Percentiles rank a stretch among this genome's conserved stretches.
These are phyloP conservation scores for Adrianichthys oophorus DNA, from an alignment of 2,797 vertebrate species.

Conservation along the genomic window DNA sequence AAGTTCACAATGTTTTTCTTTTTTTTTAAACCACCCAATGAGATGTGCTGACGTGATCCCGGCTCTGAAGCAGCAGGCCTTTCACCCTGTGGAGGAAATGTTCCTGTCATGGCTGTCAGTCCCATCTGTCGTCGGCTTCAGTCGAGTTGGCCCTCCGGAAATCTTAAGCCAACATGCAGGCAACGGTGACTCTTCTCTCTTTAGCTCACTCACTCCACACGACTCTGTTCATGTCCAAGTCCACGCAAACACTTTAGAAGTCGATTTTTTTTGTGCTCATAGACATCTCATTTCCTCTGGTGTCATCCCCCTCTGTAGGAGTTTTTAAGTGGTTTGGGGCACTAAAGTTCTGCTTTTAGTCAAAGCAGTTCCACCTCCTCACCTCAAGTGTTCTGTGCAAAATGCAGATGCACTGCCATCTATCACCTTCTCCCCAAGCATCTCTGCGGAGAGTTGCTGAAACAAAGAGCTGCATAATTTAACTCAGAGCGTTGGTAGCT, in stretches of 20 bases:
- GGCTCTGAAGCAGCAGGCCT: slow-evolving; percentile 3
- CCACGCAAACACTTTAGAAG: slow-evolving; percentile 32
- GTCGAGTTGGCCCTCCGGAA: slow-evolving; percentile 32
- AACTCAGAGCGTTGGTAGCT: slow-evolving; percentile 16
- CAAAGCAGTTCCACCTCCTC: slow-evolving; percentile 33
- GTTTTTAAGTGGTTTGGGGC: slow-evolving; percentile 10
- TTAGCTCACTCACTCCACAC: slow-evolving; percentile 11
- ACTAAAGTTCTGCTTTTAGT: slow-evolving; percentile 34
- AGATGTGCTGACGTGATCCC: slow-evolving; percentile 2
- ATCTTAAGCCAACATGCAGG: slow-evolving; percentile 15
- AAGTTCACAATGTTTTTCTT: background rate
- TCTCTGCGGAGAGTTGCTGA: slow-evolving; percentile 37
- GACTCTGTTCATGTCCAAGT: slow-evolving; percentile 46
- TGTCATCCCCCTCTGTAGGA: slow-evolving; percentile 4
- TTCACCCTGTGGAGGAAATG: slow-evolving; percentile 18
- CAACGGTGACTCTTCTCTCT: slow-evolving; percentile 20
- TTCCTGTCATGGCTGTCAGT: slow-evolving; percentile 28
- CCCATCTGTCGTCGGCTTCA: slow-evolving; percentile 35
- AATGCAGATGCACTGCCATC: slow-evolving; percentile 36
- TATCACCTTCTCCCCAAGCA: slow-evolving; percentile 41
- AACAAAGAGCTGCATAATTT: slow-evolving; percentile 57
- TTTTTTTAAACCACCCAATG: background rate
- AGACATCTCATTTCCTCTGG: slow-evolving; percentile 5
- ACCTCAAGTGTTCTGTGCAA: slow-evolving; percentile 31
- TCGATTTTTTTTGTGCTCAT: slow-evolving; percentile 48